phyloP scores from a whole-genome alignment of 1,140 invertebrate species.

The Eumaeus atala region DNA sequence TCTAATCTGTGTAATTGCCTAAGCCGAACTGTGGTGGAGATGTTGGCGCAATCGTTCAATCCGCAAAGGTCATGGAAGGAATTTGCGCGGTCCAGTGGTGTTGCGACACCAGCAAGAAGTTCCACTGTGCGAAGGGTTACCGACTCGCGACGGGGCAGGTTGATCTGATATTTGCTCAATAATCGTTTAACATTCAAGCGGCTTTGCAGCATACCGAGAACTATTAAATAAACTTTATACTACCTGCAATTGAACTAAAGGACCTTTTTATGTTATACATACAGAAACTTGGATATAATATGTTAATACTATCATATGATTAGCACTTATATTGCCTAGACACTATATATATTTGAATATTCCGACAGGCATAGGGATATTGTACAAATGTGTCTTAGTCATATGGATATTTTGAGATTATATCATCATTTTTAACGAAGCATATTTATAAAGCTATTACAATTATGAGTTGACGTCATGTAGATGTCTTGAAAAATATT shows the following conservation, averaged over 20 bases:
- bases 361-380: too few species aligned
- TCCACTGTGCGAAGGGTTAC: slow-evolving; percentile 43
- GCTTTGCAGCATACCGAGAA: slow-evolving; percentile 14
- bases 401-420: too few species aligned
- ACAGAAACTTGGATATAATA: not conserved
- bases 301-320: not conserved
- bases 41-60: slow-evolving; percentile 63
- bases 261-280: too few species aligned
- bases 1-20: slow-evolving; percentile 61
- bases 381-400: too few species aligned
- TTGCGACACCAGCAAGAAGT: slow-evolving; percentile 62
- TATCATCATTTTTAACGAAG: too few species aligned
- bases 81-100: slow-evolving; percentile 63
- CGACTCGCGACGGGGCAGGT: slow-evolving; percentile 32
- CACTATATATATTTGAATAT: too few species aligned
- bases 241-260: too few species aligned
- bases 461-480: too few species aligned
- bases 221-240: not conserved
- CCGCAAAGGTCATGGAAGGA: slow-evolving; percentile 70
- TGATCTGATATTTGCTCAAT: slow-evolving; percentile 38
- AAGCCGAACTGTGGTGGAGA: slow-evolving; percentile 64
- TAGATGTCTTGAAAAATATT: too few species aligned
- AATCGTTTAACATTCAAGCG: slow-evolving; percentile 29
- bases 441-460: too few species aligned
- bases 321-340: too few species aligned